Percentiles rank a stretch among this genome's conserved stretches.
phyloP scores from a whole-genome alignment of 2,888 invertebrate genomes.

The Synergus laeviventris region DNA sequence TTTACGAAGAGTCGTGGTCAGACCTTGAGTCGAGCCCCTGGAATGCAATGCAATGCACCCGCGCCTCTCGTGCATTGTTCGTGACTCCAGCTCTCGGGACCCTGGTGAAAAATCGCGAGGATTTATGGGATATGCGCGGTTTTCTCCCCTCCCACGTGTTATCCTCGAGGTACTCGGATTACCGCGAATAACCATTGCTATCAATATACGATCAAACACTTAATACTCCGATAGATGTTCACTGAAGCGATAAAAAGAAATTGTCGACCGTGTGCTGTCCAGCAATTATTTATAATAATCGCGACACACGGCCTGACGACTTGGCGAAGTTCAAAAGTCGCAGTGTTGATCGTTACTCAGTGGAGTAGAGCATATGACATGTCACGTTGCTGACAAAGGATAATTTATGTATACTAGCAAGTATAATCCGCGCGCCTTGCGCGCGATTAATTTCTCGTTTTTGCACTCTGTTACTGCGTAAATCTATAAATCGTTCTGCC shows the following conservation, averaged over 20 bases:
- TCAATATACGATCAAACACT: conserved; percentile 32
- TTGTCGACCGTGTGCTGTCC: conserved; percentile 40
- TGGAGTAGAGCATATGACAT: neutral
- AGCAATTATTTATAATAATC: conserved; percentile 1
- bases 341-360: neutral
- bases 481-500: no score
- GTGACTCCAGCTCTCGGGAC: conserved; percentile 56
- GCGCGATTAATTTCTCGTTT: no score
- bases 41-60: conserved; percentile 64
- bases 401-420: no score
- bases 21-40: conserved; percentile 69
- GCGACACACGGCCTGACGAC: neutral
- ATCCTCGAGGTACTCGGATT: conserved; percentile 53
- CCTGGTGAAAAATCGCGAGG: conserved; percentile 57
- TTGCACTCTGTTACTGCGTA: no score
- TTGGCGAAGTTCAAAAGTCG: neutral
- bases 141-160: conserved; percentile 52
- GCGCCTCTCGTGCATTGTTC: conserved; percentile 61
- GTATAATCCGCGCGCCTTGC: no score
- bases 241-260: conserved; percentile 49
- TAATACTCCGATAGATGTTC: conserved; percentile 50
- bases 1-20: conserved; percentile 45
- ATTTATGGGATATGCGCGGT: conserved; percentile 56
- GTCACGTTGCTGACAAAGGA: neutral
- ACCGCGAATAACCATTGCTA: conserved; percentile 41